Evolutionary conservation across 2,113 vertebrate genomes (phyloP).

Genomic region (Petroica traversi): DNA sequence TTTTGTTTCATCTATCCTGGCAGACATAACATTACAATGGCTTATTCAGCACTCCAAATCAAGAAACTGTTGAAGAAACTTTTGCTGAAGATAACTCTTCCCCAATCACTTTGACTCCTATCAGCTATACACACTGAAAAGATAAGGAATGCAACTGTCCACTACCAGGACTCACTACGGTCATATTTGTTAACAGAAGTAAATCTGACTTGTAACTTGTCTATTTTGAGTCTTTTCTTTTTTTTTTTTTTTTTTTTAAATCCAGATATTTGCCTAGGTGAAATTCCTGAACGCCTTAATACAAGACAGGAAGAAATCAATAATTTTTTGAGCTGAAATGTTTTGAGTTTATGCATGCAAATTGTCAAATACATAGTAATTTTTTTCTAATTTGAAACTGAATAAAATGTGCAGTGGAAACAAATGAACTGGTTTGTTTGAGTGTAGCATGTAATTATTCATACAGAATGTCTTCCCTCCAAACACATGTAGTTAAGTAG

Average conservation of each 20-base stretch:
- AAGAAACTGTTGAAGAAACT: slow-evolving; percentile 67
- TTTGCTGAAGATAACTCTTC: slow-evolving; percentile 27
- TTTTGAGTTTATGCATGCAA: slow-evolving; percentile 57
- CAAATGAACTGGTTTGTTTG: neutral
- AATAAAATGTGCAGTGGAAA: slow-evolving; percentile 58
- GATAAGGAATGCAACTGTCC: slow-evolving; percentile 9
- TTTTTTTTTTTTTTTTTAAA: neutral
- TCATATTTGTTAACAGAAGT: slow-evolving; percentile 34
- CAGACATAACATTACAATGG: slow-evolving; percentile 83
- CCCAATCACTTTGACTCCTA: slow-evolving; percentile 7
- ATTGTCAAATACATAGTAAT: slow-evolving; percentile 23
- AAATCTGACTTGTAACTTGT: slow-evolving; percentile 39
- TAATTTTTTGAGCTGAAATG: neutral
- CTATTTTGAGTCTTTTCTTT: neutral
- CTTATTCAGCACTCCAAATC: slow-evolving; percentile 90
- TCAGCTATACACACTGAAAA: slow-evolving; percentile 20
- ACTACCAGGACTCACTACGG: slow-evolving; percentile 36
- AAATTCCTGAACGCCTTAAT: slow-evolving; percentile 42
- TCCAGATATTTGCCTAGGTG: neutral
- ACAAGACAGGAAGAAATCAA: neutral
- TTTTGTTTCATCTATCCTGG: slow-evolving; percentile 34
- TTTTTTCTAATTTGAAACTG: slow-evolving; percentile 45
- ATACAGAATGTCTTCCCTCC: neutral
- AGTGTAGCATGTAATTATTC: neutral
- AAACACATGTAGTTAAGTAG: neutral